Base-by-base conservation (phyloP, 2,888 invertebrate genomes). In the Micoletzkya japonica region DNA sequence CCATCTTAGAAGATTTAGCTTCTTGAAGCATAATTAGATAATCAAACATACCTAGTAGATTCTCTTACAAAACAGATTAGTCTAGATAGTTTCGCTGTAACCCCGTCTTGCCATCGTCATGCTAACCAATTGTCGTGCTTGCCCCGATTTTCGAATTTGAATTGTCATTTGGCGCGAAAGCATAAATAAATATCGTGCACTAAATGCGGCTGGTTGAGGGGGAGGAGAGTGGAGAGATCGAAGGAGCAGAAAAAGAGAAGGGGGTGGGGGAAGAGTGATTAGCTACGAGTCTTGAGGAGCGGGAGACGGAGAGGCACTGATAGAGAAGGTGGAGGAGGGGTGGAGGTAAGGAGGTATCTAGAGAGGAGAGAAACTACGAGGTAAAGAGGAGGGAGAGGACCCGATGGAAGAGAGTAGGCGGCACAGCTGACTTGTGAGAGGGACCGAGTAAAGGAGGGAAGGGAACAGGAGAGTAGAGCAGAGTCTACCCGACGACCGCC, bases 301-400 rank as follows among this genome's bases (percentile, higher is more conserved):
- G n/a, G n/a, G n/a, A n/a, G n/a, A n/a, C 26, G 44, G 59, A 34
- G 57, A 17, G 39, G 39, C 37, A 39, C 59, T 59, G 59, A 59
- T 39, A 59, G 32, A 20, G 6, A 4, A 37, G 54, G 32, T 14
- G 34, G 17, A 26, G 1, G 54, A 66, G 54, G 32, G 37, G 17
- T 6, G 64, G 39, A 6, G 3, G n/a, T 24, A 34, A 44, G 28
- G 20, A 17, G 50, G 50, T 36, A 58, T n/a, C 36, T 24, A 36
- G 36, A 49, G 34, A 50, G 6, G 39, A 60, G 39, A 17, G 24
- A 44, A 44, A 24, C 44, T 14, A 10, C 10, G 26, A 54, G 26
- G 24, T 54, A 24, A 54, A 24, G 54, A 54, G 26, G 54, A 24
- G 14, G 17, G 54, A 54, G 54, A n/a, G n/a, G n/a, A n/a, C n/a